A percentile compares a stretch with the other conserved stretches of the same genome.
Evolutionary conservation across 2,888 invertebrate species (phyloP).

Genomic region (Leptinotarsa rubiginosa): DNA sequence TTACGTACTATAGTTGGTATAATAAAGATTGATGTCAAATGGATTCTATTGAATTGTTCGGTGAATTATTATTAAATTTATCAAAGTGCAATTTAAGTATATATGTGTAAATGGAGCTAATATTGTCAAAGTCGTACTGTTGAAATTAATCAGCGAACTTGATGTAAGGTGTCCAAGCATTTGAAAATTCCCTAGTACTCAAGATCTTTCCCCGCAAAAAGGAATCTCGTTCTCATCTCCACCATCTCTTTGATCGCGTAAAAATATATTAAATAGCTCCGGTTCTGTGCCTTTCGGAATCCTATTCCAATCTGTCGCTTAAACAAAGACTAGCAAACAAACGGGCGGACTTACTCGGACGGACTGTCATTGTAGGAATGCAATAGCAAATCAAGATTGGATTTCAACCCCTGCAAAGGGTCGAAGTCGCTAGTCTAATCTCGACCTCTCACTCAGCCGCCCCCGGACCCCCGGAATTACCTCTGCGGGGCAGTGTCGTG

Average conservation of each 20-base stretch:
- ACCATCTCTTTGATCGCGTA: slow-evolving; percentile 25
- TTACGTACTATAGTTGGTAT: too few relatives aligned
- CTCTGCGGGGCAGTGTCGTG: slow-evolving; percentile 35
- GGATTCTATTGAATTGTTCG: too few relatives aligned
- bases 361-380: slow-evolving; percentile 67
- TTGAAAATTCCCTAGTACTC: neutral
- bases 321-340: slow-evolving; percentile 65
- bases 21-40: too few relatives aligned
- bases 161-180: neutral
- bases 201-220: neutral
- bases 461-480: slow-evolving; percentile 48
- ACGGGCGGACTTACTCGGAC: slow-evolving; percentile 55
- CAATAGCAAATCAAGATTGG: slow-evolving; percentile 68
- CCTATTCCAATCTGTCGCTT: slow-evolving; percentile 60
- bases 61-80: too few relatives aligned
- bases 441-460: slow-evolving; percentile 65
- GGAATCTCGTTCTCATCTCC: slow-evolving; percentile 14
- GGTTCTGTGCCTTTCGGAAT: slow-evolving; percentile 40
- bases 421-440: slow-evolving; percentile 66
- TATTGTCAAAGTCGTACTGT: too few relatives aligned
- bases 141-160: neutral
- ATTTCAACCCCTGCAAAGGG: slow-evolving; percentile 64
- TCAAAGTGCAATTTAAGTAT: too few relatives aligned
- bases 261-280: slow-evolving; percentile 40
- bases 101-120: too few relatives aligned